Percentiles rank a stretch among this genome's conserved stretches.
Conservation (phyloP, 35 echinoderm and acorn worm species). For the Lytechinus pictus region DNA sequence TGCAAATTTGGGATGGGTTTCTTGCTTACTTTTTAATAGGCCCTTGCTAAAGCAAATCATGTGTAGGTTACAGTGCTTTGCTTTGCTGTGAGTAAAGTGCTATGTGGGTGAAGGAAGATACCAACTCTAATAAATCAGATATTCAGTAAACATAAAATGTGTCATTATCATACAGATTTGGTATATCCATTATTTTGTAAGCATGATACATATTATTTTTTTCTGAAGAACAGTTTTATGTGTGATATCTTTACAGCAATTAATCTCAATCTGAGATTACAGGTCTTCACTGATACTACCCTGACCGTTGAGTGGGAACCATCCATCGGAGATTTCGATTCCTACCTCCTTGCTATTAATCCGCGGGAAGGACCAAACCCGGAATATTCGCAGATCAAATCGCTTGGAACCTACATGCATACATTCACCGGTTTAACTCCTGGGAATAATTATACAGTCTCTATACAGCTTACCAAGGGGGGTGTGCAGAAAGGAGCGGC, state of each 20-base stretch:
- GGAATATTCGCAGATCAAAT: not conserved
- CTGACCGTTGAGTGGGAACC: conserved; percentile 63
- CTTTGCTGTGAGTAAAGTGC: too few species aligned
- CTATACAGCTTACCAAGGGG: conserved; percentile 62
- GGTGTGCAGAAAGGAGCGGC: not conserved
- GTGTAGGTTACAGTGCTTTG: too few species aligned
- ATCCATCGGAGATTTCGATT: conserved; percentile 84
- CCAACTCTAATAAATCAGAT: too few species aligned
- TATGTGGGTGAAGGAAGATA: too few species aligned
- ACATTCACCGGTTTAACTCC: conserved; percentile 60
- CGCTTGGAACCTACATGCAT: not conserved
- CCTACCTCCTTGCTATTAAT: conserved; percentile 40
- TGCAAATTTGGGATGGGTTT: too few species aligned
- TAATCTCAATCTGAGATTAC: not conserved
- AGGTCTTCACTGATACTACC: conserved; percentile 30
- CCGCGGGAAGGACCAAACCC: not conserved
- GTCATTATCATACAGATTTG: too few species aligned
- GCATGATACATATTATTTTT: not conserved
- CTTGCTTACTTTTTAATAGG: too few species aligned
- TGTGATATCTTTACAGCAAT: not conserved
- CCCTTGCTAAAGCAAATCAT: too few species aligned
- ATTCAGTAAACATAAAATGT: too few species aligned
- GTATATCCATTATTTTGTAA: not conserved
- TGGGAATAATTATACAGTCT: conserved; percentile 76
- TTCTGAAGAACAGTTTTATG: not conserved